A percentile compares a stretch with the other conserved stretches of the same genome.
Conservation (phyloP, 2,113 vertebrate genomes). For the Cyprinodon brontotheroides region DNA sequence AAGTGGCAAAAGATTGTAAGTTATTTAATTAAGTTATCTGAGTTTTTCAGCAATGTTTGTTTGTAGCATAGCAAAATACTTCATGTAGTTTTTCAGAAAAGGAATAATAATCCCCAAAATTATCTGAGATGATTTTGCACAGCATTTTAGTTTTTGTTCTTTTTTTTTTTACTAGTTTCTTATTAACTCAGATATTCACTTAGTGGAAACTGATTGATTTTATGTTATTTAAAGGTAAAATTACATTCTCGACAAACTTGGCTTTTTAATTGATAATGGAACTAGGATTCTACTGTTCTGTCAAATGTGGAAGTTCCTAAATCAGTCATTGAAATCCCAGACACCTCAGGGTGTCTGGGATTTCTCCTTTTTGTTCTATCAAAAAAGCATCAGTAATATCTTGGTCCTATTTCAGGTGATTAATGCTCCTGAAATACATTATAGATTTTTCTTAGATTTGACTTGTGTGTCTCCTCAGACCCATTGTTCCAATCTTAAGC, state of each 20-base stretch:
- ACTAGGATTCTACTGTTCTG: neutral
- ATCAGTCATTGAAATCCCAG: slow-evolving; percentile 21
- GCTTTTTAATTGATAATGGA: neutral
- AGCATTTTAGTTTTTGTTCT: neutral
- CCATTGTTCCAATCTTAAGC: neutral
- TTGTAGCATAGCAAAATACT: neutral
- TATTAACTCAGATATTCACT: too few relatives aligned
- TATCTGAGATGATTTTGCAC: neutral
- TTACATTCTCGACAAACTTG: neutral
- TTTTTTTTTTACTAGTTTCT: neutral
- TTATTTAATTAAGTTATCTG: neutral
- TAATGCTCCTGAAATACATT: slow-evolving; percentile 38
- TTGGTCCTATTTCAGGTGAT: slow-evolving; percentile 58
- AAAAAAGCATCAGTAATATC: slow-evolving; percentile 51
- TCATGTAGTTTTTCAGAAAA: neutral
- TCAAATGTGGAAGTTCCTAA: slow-evolving; percentile 18
- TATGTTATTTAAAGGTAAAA: neutral
- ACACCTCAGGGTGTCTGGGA: slow-evolving; percentile 35
- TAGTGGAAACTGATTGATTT: neutral
- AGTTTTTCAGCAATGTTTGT: neutral
- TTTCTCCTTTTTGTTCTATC: slow-evolving; percentile 60
- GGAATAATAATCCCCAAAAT: neutral
- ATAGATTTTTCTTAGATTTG: neutral
- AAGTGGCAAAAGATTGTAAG: too few relatives aligned
- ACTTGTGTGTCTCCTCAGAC: neutral